Conservation (phyloP, 2,113 vertebrate species). For the Phasianus colchicus region DNA sequence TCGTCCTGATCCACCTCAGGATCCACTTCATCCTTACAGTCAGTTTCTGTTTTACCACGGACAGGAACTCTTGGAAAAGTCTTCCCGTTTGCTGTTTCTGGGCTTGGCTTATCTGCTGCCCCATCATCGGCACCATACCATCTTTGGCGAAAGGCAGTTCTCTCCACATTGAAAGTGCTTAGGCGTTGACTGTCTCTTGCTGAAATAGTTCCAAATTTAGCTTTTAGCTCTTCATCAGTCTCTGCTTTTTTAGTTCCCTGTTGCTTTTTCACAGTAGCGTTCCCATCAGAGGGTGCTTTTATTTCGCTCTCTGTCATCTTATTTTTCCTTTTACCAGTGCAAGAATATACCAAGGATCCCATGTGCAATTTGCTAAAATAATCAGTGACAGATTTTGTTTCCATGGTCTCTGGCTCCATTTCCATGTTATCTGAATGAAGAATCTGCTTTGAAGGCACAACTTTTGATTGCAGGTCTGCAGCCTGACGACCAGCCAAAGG, state of each 20-base stretch:
- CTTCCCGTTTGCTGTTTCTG: conserved; percentile 80
- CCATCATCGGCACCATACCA: conserved; percentile 85
- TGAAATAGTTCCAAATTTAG: conserved; percentile 87
- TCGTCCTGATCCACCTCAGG: conserved; percentile 77
- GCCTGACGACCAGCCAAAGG: conserved; percentile 75
- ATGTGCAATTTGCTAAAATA: conserved; percentile 96
- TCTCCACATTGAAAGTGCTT: conserved; percentile 91
- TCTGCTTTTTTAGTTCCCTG: conserved; percentile 79
- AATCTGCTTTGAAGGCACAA: conserved; percentile 91
- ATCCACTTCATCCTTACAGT: conserved; percentile 81
- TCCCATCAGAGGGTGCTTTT: conserved; percentile 77
- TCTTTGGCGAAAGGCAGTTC: conserved; percentile 92
- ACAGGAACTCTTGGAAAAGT: conserved; percentile 80
- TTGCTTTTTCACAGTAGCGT: conserved; percentile 80
- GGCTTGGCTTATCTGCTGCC: conserved; percentile 81
- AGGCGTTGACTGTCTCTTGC: conserved; percentile 88
- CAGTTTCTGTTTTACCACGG: conserved; percentile 79
- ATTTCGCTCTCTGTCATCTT: conserved; percentile 82
- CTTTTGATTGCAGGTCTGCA: conserved; percentile 85
- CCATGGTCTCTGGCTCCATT: conserved; percentile 99
- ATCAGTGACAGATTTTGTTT: conserved; percentile 96
- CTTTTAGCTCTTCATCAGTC: conserved; percentile 82
- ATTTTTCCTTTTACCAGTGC: conserved; percentile 88
- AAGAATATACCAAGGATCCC: conserved; percentile 87
- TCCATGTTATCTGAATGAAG: conserved; percentile 93